Conservation (phyloP, 1,140 invertebrate species). For the Drosophila fuyamai region DNA sequence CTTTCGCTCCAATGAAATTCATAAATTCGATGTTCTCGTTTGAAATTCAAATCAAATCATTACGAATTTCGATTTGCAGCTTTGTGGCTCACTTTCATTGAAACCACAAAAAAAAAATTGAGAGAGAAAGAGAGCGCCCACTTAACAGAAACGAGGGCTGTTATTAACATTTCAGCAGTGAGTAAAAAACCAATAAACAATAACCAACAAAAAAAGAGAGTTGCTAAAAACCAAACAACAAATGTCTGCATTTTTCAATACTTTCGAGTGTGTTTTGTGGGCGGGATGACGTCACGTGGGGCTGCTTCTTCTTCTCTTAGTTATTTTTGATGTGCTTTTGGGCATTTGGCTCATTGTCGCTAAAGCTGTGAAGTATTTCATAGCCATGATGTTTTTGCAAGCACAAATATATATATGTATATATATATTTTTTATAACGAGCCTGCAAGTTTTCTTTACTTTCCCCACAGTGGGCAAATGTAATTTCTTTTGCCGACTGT, state of each 20-base stretch:
- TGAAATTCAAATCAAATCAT: slow-evolving; percentile 33
- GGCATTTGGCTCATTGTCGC: neutral
- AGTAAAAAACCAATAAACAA: slow-evolving; percentile 42
- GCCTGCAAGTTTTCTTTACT: neutral
- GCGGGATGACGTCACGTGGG: slow-evolving; percentile 58
- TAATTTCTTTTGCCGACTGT: too few species aligned
- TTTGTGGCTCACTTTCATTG: slow-evolving; percentile 60
- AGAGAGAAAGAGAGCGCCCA: slow-evolving; percentile 10
- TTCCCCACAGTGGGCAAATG: too few species aligned
- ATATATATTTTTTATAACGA: neutral
- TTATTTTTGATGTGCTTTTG: slow-evolving; percentile 33
- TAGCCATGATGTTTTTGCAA: neutral
- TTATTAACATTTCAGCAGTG: slow-evolving; percentile 44
- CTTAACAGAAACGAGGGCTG: slow-evolving; percentile 29
- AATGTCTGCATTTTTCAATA: slow-evolving; percentile 57
- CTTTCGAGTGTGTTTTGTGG: slow-evolving; percentile 53
- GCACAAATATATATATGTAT: neutral
- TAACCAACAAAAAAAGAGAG: slow-evolving; percentile 34
- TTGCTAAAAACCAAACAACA: slow-evolving; percentile 40
- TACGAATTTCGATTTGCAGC: slow-evolving; percentile 44
- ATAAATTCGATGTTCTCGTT: slow-evolving; percentile 12
- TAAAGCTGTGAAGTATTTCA: neutral
- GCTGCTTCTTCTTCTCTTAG: slow-evolving; percentile 21
- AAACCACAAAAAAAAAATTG: slow-evolving; percentile 34
- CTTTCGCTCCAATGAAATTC: slow-evolving; percentile 5